phyloP scores from a whole-genome alignment of 2,797 vertebrate genomes.

The Pelobates cultripes region DNA sequence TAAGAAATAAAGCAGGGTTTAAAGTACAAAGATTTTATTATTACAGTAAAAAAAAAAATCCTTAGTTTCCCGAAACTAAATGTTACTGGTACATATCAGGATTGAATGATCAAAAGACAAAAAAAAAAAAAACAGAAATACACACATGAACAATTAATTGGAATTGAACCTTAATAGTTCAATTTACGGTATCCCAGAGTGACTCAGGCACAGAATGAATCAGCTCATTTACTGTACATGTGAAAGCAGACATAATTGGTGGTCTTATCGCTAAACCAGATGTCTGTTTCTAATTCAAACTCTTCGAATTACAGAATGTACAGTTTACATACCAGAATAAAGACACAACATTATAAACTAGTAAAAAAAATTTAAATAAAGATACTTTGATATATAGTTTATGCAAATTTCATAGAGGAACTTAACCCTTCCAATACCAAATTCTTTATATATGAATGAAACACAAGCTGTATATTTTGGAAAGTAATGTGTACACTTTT shows the following conservation, averaged over 20 bases:
- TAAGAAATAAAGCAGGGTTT: too few species aligned
- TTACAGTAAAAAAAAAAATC: background rate
- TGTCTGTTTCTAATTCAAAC: background rate
- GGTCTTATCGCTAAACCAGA: conserved; percentile 39
- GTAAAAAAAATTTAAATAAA: background rate
- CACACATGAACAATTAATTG: background rate
- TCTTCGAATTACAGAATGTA: background rate
- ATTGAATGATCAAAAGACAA: background rate
- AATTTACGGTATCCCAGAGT: conserved; percentile 7
- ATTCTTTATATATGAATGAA: too few species aligned
- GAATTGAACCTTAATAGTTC: background rate
- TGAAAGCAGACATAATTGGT: background rate
- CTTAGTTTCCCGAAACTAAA: conserved; percentile 18
- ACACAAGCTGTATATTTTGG: too few species aligned
- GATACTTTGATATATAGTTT: too few species aligned
- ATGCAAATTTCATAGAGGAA: too few species aligned
- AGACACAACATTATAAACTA: background rate
- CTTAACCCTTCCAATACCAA: too few species aligned
- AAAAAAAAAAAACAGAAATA: background rate
- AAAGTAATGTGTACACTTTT: too few species aligned
- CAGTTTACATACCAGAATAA: background rate
- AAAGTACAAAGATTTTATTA: background rate
- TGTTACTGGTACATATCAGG: conserved; percentile 29
- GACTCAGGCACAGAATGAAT: conserved; percentile 35
- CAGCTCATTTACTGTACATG: conserved; percentile 25